Percentiles rank a stretch among this genome's conserved stretches.
Evolutionary conservation across 2,888 invertebrate species (phyloP).

Genomic region (Phengaris alcon): DNA sequence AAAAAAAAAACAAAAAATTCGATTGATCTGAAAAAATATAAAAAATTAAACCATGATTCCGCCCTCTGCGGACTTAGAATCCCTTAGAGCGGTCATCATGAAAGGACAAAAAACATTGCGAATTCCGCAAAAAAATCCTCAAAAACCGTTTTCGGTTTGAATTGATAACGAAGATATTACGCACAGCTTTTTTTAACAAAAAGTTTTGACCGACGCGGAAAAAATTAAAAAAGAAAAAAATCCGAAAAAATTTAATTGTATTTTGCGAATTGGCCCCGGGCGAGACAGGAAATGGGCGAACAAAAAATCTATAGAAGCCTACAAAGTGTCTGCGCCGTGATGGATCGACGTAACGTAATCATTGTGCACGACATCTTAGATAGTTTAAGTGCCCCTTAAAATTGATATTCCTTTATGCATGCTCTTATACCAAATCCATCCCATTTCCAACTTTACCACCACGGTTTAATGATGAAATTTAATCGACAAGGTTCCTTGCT

Average conservation of each 20-base stretch:
- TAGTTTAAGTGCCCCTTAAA: constrained; percentile 74
- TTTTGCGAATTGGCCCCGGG: constrained; percentile 57
- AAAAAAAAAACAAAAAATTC: neutral
- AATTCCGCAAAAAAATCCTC: constrained; percentile 43
- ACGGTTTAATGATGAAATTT: no score
- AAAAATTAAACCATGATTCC: constrained; percentile 21
- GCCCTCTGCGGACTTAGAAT: constrained; percentile 30
- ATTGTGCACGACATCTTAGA: constrained; percentile 61
- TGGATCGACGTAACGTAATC: constrained; percentile 76
- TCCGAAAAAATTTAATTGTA: constrained; percentile 66
- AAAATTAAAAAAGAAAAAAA: constrained; percentile 49
- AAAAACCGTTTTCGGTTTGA: constrained; percentile 37
- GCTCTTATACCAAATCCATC: constrained; percentile 29
- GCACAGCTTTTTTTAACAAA: constrained; percentile 28
- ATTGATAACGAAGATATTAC: constrained; percentile 28
- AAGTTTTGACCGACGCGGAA: constrained; percentile 60
- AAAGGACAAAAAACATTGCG: constrained; percentile 43
- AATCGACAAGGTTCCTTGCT: neutral
- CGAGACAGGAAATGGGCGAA: constrained; percentile 71
- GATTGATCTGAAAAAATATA: constrained; percentile 4
- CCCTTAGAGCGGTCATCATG: constrained; percentile 37
- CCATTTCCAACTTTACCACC: constrained; percentile 29
- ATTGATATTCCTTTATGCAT: constrained; percentile 62
- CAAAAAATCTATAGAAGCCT: constrained; percentile 68
- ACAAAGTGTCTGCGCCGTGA: constrained; percentile 69